These are phyloP conservation scores for Metalampra italica DNA, from an alignment of 2,888 invertebrate species.

Conservation along the genomic window DNA sequence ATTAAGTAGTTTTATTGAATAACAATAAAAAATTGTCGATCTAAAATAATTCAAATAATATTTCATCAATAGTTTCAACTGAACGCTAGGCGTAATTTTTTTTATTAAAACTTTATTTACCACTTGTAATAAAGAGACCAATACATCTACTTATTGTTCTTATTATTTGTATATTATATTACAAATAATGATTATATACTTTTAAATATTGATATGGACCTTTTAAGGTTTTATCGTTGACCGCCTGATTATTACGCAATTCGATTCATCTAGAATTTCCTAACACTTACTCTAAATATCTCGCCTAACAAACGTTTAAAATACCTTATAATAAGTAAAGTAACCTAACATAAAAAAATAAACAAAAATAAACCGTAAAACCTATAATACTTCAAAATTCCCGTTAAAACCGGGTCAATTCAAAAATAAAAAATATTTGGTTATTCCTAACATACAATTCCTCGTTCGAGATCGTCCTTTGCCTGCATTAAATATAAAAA, in stretches of 20 bases:
- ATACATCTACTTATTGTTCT: conserved; percentile 75
- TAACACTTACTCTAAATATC: conserved; percentile 56
- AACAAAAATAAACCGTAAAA: conserved; percentile 42
- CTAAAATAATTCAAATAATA: no score
- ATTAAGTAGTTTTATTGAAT: conserved; percentile 5
- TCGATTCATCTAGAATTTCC: conserved; percentile 49
- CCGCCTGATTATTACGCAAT: conserved; percentile 46
- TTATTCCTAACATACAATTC: conserved; percentile 57
- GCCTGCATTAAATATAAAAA: conserved; percentile 42
- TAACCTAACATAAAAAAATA: conserved; percentile 29
- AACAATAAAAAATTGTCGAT: no score
- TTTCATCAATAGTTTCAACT: conserved; percentile 22
- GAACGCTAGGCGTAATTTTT: conserved; percentile 60
- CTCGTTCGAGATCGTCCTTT: conserved; percentile 53
- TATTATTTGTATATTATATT: conserved; percentile 56
- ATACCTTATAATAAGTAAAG: conserved; percentile 42
- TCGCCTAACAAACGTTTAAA: conserved; percentile 50
- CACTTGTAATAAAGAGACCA: conserved; percentile 42
- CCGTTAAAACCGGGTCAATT: conserved; percentile 70
- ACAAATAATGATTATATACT: conserved; percentile 72
- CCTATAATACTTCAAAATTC: conserved; percentile 72
- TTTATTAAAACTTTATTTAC: conserved; percentile 19
- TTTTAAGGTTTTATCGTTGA: conserved; percentile 72
- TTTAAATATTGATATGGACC: conserved; percentile 78
- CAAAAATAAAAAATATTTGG: conserved; percentile 60